phyloP scores from a whole-genome alignment of 2,888 invertebrate species.

The Allolobophora icterica region DNA sequence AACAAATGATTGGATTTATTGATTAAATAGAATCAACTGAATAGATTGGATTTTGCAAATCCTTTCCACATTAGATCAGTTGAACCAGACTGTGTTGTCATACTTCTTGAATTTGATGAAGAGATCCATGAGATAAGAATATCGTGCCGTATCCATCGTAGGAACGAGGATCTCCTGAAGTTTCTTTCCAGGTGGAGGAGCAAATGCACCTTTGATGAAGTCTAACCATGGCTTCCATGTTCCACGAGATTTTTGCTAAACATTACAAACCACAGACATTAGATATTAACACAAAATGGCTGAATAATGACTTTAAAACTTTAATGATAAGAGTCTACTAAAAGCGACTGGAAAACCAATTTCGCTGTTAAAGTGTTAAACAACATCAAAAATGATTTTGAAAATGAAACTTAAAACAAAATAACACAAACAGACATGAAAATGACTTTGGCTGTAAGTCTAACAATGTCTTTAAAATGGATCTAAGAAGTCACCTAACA shows the following conservation, averaged over 20 bases:
- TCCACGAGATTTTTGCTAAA: conserved; percentile 78
- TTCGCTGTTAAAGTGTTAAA: too few relatives aligned
- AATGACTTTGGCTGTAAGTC: neutral
- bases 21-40: too few relatives aligned
- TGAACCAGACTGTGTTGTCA: neutral
- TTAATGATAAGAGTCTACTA: neutral
- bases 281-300: neutral
- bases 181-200: conserved; percentile 62
- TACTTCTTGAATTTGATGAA: conserved; percentile 53
- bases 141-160: conserved; percentile 67
- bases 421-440: neutral
- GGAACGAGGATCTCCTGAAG: conserved; percentile 67
- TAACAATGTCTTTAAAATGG: neutral
- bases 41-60: too few relatives aligned
- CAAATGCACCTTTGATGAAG: conserved; percentile 67
- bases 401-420: neutral
- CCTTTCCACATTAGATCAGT: too few relatives aligned
- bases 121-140: conserved; percentile 66
- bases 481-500: too few relatives aligned
- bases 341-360: too few relatives aligned
- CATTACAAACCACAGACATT: neutral
- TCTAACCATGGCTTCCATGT: conserved; percentile 88
- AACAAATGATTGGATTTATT: too few relatives aligned
- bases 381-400: neutral
- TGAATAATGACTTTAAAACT: neutral